Base-by-base conservation (phyloP, 2,888 invertebrate genomes). In the Altica lythri region DNA sequence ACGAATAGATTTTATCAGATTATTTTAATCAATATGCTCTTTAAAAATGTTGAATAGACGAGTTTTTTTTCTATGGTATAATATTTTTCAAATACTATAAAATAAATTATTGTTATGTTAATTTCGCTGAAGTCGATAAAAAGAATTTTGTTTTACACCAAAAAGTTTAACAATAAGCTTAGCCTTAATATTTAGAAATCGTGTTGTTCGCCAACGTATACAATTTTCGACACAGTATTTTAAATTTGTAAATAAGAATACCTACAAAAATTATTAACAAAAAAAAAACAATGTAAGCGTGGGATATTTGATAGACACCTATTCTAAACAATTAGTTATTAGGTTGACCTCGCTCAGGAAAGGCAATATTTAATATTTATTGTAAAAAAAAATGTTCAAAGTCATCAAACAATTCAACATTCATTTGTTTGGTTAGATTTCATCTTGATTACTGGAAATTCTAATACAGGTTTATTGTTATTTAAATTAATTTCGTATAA, bases 231-330 rank as follows among this genome's bases (percentile, higher is more conserved):
- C 46, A 32, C 46, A 17, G 13, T 14, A 14, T 29, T 35, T 40
- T 40, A n/a, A 42, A 32, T 49, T 40, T 4, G 38, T 49, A 40
- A 49, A 32, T 32, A 42, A 19, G 19, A 49, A 14, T 40, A 19
- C 40, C 40, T 40, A 40, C 30, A 49, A 49, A 47, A 48, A 48
- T 22, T 14, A 22, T 40, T 22, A 22, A 40, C 14, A 42, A 40
- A 49, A 49, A 49, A 42, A 40, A 49, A 49, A 49, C 49, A 49
- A 49, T 49, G 45, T 19, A 32, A 42, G 40, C 40, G 49, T 49
- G 49, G 49, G 49, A 47, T 40, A n/a, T 40, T 40, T 40, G 46
- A 48, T 45, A 45, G 34, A 46, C 30, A 35, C 16, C 34, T 35
- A 35, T 25, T 46, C 25, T 25, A 19, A 35, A 25, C 25, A 25